Evolutionary conservation across 1,140 invertebrate species (phyloP), one percentile per base, ranked within the genome.

Genomic region (Bombus impatiens): DNA sequence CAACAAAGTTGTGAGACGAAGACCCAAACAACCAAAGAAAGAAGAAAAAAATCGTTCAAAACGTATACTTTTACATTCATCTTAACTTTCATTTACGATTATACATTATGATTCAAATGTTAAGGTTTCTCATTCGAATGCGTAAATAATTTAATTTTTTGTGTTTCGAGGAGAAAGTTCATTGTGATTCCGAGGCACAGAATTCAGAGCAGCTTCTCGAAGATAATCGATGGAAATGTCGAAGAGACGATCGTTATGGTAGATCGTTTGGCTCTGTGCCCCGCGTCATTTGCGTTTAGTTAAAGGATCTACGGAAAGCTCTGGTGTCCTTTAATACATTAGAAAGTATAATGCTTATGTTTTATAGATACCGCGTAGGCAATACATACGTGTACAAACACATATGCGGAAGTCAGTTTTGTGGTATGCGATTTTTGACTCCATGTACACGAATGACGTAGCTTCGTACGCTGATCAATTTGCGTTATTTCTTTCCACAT

Each of bases 261-360:
- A n/a, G 71, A 76, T 89, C 67, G 82, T 89, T 91, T 87, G 91
- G 82, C 84, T 81, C 53, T 35, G 62, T 53, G 88, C 89, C 81
- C 84, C 71, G 86, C 37, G 86, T 87, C 86, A 91, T 93, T 91
- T 90, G 78, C 86, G 86, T 87, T 68, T 81, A 89, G 79, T 88
- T 87, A 82, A 47, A 87, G 80, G 75, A 71, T 65, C 86, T n/a
- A 32, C 70, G 40, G 77, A 77, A 53, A 53, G 68, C 32, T 44
- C 44, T 35, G 79, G 42, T 70, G 65, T 77, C 71, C 84, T 82
- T 86, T 85, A 68, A 62, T 85, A 80, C 88, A 94, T 94, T 93
- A 93, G 84, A 93, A 93, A 93, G 92, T 92, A 92, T 93, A 93
- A 93, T 92, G 91, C 90, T 91, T 90, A 88, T 91, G 89, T 90